Conservation (phyloP, 1,140 invertebrate species). For the Drosophila saltans region DNA sequence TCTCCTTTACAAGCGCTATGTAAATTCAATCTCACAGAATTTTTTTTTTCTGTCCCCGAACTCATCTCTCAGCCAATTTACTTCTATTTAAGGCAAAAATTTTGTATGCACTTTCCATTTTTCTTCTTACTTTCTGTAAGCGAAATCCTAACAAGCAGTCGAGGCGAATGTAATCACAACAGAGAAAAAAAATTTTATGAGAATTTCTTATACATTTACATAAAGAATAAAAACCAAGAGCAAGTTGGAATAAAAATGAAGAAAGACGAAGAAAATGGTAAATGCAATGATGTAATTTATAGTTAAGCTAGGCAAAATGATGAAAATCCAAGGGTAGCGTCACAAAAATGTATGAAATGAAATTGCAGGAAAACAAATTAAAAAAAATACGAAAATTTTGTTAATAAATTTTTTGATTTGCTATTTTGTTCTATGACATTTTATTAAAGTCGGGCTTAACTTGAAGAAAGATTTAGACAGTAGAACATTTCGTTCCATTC, state of each 20-base stretch:
- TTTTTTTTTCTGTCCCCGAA: neutral
- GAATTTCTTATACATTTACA: conserved; percentile 64
- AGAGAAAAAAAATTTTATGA: conserved; percentile 30
- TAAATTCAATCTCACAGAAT: conserved; percentile 3
- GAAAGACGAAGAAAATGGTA: conserved; percentile 11
- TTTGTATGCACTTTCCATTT: conserved; percentile 43
- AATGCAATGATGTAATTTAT: conserved; percentile 28
- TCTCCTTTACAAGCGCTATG: neutral
- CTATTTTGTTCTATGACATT: no score
- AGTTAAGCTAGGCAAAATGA: conserved; percentile 1
- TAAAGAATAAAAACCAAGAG: conserved; percentile 42
- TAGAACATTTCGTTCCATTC: no score
- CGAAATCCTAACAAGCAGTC: conserved; percentile 37
- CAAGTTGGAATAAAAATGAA: neutral
- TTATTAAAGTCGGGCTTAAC: no score
- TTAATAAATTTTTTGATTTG: no score
- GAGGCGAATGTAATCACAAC: conserved; percentile 57
- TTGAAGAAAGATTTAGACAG: no score
- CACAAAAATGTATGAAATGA: neutral
- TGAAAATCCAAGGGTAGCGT: neutral
- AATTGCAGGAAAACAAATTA: no score
- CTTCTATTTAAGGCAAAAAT: neutral
- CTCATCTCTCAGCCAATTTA: neutral
- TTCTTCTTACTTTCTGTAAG: conserved; percentile 6
- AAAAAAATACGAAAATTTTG: no score